Conservation (phyloP, 2,888 invertebrate genomes). For the Dicycla oo region DNA sequence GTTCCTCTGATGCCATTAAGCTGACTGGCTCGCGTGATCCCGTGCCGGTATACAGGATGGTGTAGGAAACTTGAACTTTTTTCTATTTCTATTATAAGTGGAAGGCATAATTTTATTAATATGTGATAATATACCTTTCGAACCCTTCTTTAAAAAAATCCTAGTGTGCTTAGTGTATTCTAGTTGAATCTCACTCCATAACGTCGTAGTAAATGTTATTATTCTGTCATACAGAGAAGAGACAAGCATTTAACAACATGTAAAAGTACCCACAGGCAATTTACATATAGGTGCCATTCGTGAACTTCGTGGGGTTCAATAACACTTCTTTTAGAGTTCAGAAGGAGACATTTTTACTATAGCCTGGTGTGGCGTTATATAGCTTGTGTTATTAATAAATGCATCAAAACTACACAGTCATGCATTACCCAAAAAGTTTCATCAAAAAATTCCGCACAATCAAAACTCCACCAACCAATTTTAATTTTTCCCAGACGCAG, state of each 20-base stretch:
- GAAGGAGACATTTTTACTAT: not conserved
- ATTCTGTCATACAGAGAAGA: not conserved
- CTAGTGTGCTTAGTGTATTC: too few relatives aligned
- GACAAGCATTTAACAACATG: not conserved
- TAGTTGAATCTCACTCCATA: too few relatives aligned
- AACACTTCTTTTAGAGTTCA: not conserved
- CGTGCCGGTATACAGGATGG: conserved; percentile 67
- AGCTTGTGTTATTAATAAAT: not conserved
- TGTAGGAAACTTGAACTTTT: not conserved
- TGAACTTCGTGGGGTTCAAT: too few relatives aligned
- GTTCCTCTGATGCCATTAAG: conserved; percentile 77
- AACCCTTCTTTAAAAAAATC: too few relatives aligned
- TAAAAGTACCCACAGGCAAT: not conserved
- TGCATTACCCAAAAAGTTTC: not conserved
- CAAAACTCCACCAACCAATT: not conserved
- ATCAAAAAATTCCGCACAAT: not conserved
- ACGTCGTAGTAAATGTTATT: too few relatives aligned
- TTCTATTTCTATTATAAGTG: not conserved
- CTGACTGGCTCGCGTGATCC: conserved; percentile 76
- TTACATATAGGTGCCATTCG: not conserved
- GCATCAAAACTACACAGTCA: not conserved
- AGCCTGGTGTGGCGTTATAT: too few relatives aligned
- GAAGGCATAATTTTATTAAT: not conserved
- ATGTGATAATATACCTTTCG: not conserved
- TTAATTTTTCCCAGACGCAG: conserved; percentile 26